Evolutionary conservation across 1,140 invertebrate species (phyloP).

Genomic region (Seison nebaliae): DNA sequence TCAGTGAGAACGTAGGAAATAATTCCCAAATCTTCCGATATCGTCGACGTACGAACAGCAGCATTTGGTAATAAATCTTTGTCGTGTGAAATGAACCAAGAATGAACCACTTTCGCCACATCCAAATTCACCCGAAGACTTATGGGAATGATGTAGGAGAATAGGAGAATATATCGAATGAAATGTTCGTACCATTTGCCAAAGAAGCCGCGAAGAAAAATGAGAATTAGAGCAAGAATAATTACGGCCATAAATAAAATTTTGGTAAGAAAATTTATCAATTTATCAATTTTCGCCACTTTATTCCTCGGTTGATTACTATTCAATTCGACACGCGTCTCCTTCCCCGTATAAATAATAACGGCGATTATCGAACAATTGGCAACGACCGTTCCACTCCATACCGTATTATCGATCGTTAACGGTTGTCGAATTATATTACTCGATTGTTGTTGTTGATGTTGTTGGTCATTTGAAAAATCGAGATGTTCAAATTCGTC

Average conservation of each 20-base stretch:
- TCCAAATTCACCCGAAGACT: slow-evolving; percentile 88
- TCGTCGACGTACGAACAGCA: slow-evolving; percentile 88
- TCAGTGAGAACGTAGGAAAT: slow-evolving; percentile 81
- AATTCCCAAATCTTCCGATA: slow-evolving; percentile 84
- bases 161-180: slow-evolving; percentile 78
- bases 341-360: slow-evolving; percentile 79
- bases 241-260: slow-evolving; percentile 71
- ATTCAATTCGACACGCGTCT: slow-evolving; percentile 91
- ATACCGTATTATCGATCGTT: slow-evolving; percentile 80
- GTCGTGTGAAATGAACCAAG: slow-evolving; percentile 79
- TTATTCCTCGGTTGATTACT: slow-evolving; percentile 76
- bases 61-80: slow-evolving; percentile 67
- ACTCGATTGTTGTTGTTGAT: slow-evolving; percentile 17
- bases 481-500: not conserved
- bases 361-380: slow-evolving; percentile 66
- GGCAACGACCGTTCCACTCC: slow-evolving; percentile 89
- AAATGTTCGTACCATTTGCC: slow-evolving; percentile 87
- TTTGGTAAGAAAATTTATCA: slow-evolving; percentile 82
- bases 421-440: slow-evolving; percentile 43
- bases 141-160: slow-evolving; percentile 96
- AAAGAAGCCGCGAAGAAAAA: slow-evolving; percentile 59
- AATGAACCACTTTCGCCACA: slow-evolving; percentile 89
- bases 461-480: not conserved
- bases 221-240: slow-evolving; percentile 67
- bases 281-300: slow-evolving; percentile 69